phyloP scores from a whole-genome alignment of 2,888 invertebrate species.

The Xanthia icteritia region DNA sequence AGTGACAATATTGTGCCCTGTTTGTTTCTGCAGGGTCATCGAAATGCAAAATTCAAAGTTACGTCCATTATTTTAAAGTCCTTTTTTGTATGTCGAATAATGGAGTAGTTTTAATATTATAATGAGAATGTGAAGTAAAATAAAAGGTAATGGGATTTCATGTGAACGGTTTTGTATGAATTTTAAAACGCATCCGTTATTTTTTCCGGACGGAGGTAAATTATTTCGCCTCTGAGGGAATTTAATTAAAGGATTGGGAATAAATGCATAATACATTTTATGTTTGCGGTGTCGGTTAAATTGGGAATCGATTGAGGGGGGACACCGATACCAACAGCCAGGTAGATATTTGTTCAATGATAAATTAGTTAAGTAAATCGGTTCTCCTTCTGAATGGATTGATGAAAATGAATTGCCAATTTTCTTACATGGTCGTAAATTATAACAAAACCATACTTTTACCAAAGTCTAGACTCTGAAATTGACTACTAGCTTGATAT shows the following conservation, averaged over 20 bases:
- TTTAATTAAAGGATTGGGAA: not conserved
- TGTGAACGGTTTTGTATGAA: conserved; percentile 76
- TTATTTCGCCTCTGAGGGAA: conserved; percentile 37
- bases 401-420: not conserved
- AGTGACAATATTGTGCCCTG: conserved; percentile 8
- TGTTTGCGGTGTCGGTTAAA: not conserved
- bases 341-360: not conserved
- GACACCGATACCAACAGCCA: not conserved
- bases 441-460: not conserved
- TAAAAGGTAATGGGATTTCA: conserved; percentile 74
- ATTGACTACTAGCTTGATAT: not conserved
- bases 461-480: not conserved
- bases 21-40: conserved; percentile 13
- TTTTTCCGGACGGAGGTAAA: conserved; percentile 34
- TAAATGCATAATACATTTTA: conserved; percentile 31
- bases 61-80: conserved; percentile 35
- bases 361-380: not conserved
- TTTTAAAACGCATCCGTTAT: conserved; percentile 48
- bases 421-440: not conserved
- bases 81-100: conserved; percentile 48
- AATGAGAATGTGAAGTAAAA: conserved; percentile 78
- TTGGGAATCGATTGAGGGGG: not conserved
- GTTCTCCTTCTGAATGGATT: not conserved
- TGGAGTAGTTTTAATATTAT: conserved; percentile 77
- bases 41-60: conserved; percentile 44